Conservation (phyloP, 2,113 vertebrate species). For the Salvelinus alpinus region DNA sequence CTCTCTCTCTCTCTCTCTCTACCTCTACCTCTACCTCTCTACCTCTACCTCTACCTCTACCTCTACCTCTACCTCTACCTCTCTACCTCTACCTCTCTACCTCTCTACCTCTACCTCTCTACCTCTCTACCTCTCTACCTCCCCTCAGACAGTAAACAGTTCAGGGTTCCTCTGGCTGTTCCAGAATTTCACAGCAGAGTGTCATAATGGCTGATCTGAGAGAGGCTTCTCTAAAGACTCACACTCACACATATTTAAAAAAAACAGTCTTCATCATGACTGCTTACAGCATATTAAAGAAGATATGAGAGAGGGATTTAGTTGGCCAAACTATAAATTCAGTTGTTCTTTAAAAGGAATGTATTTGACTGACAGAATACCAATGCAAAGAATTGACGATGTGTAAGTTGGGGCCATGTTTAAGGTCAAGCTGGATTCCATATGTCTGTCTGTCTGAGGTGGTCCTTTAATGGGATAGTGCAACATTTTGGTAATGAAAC, state of each 20-base stretch:
- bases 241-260: too few species aligned
- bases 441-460: not conserved
- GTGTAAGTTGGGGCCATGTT: not conserved
- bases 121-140: constrained; percentile 8
- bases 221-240: constrained; percentile 13
- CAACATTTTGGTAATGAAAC: not conserved
- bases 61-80: constrained; percentile 10
- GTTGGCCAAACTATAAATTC: too few species aligned
- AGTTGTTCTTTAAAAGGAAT: too few species aligned
- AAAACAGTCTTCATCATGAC: too few species aligned
- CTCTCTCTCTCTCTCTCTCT: constrained; percentile 10
- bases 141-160: constrained; percentile 56
- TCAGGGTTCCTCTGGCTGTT: constrained; percentile 43
- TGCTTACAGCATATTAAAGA: too few species aligned
- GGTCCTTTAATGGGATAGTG: not conserved
- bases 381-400: not conserved
- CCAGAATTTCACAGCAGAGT: constrained; percentile 62
- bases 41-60: not conserved
- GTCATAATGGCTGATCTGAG: constrained; percentile 53
- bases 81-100: constrained; percentile 10
- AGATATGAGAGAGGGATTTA: too few species aligned
- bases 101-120: constrained; percentile 9
- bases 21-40: constrained; percentile 8
- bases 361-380: too few species aligned
- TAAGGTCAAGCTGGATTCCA: not conserved